Evolutionary conservation across 2,888 invertebrate genomes (phyloP).

Genomic region (Colletes collaris): DNA sequence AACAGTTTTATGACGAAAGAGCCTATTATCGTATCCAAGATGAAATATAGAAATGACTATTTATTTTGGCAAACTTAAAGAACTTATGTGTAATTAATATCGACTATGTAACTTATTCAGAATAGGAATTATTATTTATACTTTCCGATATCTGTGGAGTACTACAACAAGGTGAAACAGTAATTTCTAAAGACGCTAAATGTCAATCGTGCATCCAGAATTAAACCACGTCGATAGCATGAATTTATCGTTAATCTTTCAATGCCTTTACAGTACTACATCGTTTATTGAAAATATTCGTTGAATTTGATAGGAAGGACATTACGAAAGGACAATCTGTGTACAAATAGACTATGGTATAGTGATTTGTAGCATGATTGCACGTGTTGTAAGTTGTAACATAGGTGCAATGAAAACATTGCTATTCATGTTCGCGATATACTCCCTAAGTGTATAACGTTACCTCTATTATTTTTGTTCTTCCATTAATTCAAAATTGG

Average conservation of each 20-base stretch:
- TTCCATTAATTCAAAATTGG: constrained; percentile 70
- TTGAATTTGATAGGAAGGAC: constrained; percentile 53
- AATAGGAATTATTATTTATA: constrained; percentile 39
- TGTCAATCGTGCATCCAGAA: constrained; percentile 6
- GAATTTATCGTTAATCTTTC: constrained; percentile 57
- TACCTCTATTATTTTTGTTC: constrained; percentile 63
- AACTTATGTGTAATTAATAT: constrained; percentile 41
- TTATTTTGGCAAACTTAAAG: constrained; percentile 60
- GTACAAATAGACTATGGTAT: constrained; percentile 64
- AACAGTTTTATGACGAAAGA: constrained; percentile 56
- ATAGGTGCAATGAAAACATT: constrained; percentile 35
- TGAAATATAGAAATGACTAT: constrained; percentile 53
- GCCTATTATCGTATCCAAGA: constrained; percentile 56
- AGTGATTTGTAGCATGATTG: constrained; percentile 68
- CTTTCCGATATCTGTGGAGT: constrained; percentile 23
- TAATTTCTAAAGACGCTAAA: constrained; percentile 16
- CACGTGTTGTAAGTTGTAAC: constrained; percentile 55
- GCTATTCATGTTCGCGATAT: constrained; percentile 35
- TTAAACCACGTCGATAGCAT: constrained; percentile 59
- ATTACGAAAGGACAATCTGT: constrained; percentile 73
- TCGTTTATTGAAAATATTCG: constrained; percentile 49
- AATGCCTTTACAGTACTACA: constrained; percentile 55
- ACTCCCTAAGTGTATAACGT: constrained; percentile 46
- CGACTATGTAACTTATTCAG: constrained; percentile 27
- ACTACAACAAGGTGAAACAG: constrained; percentile 11